A percentile compares a stretch with the other conserved stretches of the same genome.
Conservation (phyloP, 2,888 invertebrate genomes). For the Chymomyza fuscimana region DNA sequence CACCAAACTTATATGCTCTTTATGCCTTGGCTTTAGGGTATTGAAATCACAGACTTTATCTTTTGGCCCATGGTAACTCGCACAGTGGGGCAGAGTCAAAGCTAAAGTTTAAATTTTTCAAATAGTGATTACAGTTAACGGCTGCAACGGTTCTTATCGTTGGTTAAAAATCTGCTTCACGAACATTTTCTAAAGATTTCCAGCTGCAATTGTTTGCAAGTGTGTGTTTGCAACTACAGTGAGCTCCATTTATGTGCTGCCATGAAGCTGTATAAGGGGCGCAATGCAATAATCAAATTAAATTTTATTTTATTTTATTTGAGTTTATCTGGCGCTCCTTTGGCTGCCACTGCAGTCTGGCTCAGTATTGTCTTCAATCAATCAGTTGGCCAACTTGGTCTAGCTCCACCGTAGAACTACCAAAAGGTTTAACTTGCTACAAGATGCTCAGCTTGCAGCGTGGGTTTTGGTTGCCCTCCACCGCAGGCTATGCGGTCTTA, state of each 20-base stretch:
- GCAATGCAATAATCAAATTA: slow-evolving; percentile 26
- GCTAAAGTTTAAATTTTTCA: slow-evolving; percentile 8
- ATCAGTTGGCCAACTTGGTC: slow-evolving; percentile 22
- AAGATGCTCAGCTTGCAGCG: neutral
- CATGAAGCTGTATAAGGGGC: neutral
- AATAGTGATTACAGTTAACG: slow-evolving; percentile 6
- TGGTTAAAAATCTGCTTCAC: slow-evolving; percentile 19
- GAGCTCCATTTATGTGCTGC: neutral
- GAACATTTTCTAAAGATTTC: slow-evolving; percentile 17
- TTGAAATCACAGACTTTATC: neutral
- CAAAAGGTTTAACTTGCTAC: neutral
- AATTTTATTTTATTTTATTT: slow-evolving; percentile 26
- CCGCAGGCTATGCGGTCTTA: slow-evolving; percentile 2
- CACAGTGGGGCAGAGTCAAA: neutral
- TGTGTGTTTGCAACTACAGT: neutral
- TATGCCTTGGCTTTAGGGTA: neutral
- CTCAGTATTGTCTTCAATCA: slow-evolving; percentile 26
- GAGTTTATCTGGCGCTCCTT: neutral
- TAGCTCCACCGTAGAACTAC: neutral
- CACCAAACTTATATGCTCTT: no score
- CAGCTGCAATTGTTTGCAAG: neutral
- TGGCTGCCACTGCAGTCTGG: slow-evolving; percentile 3
- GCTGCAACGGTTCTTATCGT: slow-evolving; percentile 17
- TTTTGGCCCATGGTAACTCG: neutral
- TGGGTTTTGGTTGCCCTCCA: neutral